A percentile compares a stretch with the other conserved stretches of the same genome.
Conservation (phyloP, 1,140 invertebrate species). For the Drosophila subpulchrella region DNA sequence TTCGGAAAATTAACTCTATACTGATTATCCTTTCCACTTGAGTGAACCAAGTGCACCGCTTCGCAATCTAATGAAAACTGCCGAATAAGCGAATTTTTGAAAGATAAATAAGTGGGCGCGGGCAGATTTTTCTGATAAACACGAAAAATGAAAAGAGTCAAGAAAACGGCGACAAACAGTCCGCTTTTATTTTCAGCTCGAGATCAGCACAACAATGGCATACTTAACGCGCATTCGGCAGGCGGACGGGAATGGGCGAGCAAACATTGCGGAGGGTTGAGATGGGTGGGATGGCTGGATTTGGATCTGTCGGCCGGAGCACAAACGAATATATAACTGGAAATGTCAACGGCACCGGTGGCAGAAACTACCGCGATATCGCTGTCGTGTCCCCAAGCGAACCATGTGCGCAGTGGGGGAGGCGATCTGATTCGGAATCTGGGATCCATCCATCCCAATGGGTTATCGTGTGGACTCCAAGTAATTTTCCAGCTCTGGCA, state of each 20-base stretch:
- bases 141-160: slow-evolving; percentile 78
- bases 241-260: slow-evolving; percentile 25
- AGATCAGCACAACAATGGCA: slow-evolving; percentile 70
- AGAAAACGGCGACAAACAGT: slow-evolving; percentile 71
- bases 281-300: slow-evolving; percentile 4
- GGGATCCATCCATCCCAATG: slow-evolving; percentile 4
- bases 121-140: slow-evolving; percentile 73
- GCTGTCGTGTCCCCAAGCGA: not conserved
- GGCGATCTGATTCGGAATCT: slow-evolving; percentile 1
- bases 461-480: slow-evolving; percentile 17
- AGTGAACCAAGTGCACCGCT: slow-evolving; percentile 62
- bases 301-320: not conserved
- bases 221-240: slow-evolving; percentile 77
- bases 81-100: slow-evolving; percentile 61
- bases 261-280: slow-evolving; percentile 25
- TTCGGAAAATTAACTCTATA: not conserved
- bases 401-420: slow-evolving; percentile 7
- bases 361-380: slow-evolving; percentile 39
- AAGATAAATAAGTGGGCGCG: slow-evolving; percentile 69
- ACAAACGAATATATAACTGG: slow-evolving; percentile 46
- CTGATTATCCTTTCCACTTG: not conserved
- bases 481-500: slow-evolving; percentile 56
- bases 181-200: slow-evolving; percentile 46
- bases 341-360: slow-evolving; percentile 48
- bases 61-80: slow-evolving; percentile 78